Conservation (phyloP, 2,113 vertebrate species). For the Rhynchomys soricoides region DNA sequence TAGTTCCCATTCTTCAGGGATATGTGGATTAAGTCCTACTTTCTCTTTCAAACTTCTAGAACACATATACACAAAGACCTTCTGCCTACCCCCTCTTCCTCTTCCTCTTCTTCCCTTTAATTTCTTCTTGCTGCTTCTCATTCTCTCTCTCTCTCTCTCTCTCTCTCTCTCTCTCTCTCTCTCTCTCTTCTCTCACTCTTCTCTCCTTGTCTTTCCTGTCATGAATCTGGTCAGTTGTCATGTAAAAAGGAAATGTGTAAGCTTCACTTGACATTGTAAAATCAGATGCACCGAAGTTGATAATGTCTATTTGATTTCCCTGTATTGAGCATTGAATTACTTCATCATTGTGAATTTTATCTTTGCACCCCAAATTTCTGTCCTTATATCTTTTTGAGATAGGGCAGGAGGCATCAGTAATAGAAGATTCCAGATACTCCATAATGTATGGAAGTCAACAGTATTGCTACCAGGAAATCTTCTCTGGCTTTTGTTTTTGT, state of each 20-base stretch:
- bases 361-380: neutral
- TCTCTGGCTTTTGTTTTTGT: neutral
- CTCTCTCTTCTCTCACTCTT: neutral
- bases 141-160: neutral
- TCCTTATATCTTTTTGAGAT: neutral
- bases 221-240: neutral
- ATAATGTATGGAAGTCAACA: neutral
- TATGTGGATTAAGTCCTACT: neutral
- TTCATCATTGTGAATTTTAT: neutral
- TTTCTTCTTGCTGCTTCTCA: neutral
- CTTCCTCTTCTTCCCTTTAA: accelerated
- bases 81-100: accelerated
- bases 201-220: neutral
- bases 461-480: neutral
- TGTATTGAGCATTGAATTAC: neutral
- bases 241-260: neutral
- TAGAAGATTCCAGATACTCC: neutral
- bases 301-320: neutral
- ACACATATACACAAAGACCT: neutral
- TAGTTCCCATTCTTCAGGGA: neutral
- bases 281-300: neutral
- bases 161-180: no score
- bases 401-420: neutral
- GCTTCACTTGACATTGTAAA: neutral
- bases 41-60: neutral